Percentiles rank a stretch among this genome's conserved stretches.
phyloP scores from a whole-genome alignment of 2,797 vertebrate genomes.

The Rhynchotus rufescens region DNA sequence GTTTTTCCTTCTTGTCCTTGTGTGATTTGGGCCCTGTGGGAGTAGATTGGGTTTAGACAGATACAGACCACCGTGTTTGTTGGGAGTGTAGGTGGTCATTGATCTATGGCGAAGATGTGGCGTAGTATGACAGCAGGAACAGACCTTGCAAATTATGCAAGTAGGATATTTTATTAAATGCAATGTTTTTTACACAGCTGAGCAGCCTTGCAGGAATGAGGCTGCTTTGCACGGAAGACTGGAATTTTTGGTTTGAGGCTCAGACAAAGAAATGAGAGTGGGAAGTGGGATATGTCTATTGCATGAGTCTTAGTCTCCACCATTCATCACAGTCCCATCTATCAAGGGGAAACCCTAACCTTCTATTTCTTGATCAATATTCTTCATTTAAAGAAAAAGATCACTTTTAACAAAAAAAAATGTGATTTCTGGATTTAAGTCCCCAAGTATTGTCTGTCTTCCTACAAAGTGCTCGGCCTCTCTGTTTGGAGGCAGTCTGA shows the following conservation, averaged over 20 bases:
- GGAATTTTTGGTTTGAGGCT: background rate
- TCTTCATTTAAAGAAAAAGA: background rate
- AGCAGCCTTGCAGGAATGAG: background rate
- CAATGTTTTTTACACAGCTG: background rate
- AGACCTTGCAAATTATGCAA: background rate
- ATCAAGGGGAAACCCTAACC: background rate
- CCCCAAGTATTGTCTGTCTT: background rate
- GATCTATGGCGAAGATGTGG: background rate
- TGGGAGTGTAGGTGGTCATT: background rate
- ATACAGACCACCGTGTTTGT: background rate
- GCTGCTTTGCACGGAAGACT: background rate
- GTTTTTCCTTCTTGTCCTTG: background rate
- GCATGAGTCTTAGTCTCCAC: background rate
- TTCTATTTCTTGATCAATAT: background rate
- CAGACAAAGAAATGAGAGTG: background rate
- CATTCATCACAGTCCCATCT: too few relatives aligned
- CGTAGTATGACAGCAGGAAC: background rate
- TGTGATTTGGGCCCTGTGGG: background rate
- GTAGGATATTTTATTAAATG: background rate
- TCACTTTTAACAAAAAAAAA: background rate
- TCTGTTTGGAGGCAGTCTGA: background rate
- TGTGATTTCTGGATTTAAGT: background rate
- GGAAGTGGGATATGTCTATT: fast-evolving
- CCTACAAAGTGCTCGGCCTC: fast-evolving
- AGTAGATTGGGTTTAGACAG: background rate